Base-by-base conservation (phyloP, 2,888 invertebrate genomes). In the Tenthredo notha region DNA sequence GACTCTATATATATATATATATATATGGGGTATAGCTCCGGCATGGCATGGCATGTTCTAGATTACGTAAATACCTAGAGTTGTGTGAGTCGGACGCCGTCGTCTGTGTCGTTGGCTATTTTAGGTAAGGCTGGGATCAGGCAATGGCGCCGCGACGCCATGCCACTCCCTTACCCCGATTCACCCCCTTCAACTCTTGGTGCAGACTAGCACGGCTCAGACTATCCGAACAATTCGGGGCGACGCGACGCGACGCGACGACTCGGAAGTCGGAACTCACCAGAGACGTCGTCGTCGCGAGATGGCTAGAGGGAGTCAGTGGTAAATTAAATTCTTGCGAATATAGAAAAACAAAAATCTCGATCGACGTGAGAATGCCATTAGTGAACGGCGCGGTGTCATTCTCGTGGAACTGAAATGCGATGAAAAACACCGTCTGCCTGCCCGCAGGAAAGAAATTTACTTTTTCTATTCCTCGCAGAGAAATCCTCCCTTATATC, bases 281-380 rank as follows among this genome's bases (percentile, higher is more conserved):
- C 84, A 21, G 74, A 40, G 74, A 9, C 50, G 74, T n/a, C 29
- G 54, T 54, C n/a, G 54, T 54, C 21, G 21, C n/a, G 74, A 10
- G 72, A 21, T 10, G 21, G 40, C n/a, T 12, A 29, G 21, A 37
- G 54, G 80, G 37, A 61, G n/a, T 86, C 86, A 40, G 47, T 78
- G 86, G 84, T 88, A 90, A 89, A 90, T 90, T 89, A 90, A 90
- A 90, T 90, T 90, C 88, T 90, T 89, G 87, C 86, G 87, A 87
- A 87, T 87, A 88, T 86, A 87, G 80, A 83, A 83, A 85, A 85
- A 83, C 65, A 83, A 72, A 70, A 85, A 85, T 67, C 65, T 54
- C 65, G 84, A 85, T 85, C 67, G 83, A 85, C 85, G 85, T 85
- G 82, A 72, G 85, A 85, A 85, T 85, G 85, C 85, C 58, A 85